Percentiles rank a stretch among this genome's conserved stretches.
Evolutionary conservation across 1,140 invertebrate genomes (phyloP).

Genomic region (Macrobrachium nipponense): DNA sequence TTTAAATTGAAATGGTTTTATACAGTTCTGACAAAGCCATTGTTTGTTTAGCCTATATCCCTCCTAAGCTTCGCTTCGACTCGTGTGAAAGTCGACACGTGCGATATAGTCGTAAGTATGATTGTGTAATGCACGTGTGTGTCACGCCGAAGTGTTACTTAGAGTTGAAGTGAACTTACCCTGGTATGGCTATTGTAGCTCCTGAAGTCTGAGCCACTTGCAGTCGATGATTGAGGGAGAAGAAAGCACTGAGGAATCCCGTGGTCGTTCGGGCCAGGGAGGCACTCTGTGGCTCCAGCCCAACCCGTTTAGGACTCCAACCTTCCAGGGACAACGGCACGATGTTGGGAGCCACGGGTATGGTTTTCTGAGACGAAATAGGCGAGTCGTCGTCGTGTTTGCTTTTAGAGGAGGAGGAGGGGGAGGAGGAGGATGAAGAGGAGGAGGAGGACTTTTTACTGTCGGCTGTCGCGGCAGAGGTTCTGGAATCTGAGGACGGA

Average conservation of each 20-base stretch:
- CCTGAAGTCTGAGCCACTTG: slow-evolving; percentile 40
- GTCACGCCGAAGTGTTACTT: too few relatives aligned
- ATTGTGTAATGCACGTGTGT: too few relatives aligned
- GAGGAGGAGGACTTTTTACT: too few relatives aligned
- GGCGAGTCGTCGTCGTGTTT: neutral
- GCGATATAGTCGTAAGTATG: too few relatives aligned
- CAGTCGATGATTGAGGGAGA: slow-evolving; percentile 53
- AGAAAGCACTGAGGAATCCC: slow-evolving; percentile 54
- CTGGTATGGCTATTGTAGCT: slow-evolving; percentile 56
- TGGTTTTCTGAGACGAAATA: slow-evolving; percentile 8
- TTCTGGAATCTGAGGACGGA: too few relatives aligned
- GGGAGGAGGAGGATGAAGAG: neutral
- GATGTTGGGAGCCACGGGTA: slow-evolving; percentile 48
- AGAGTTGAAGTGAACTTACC: slow-evolving; percentile 25
- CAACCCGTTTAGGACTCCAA: slow-evolving; percentile 37
- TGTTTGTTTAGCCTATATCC: too few relatives aligned
- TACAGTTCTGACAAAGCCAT: too few relatives aligned
- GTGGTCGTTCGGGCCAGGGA: slow-evolving; percentile 48
- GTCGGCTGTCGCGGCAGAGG: too few relatives aligned
- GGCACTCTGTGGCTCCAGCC: slow-evolving; percentile 57
- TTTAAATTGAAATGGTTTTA: too few relatives aligned
- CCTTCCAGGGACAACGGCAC: slow-evolving; percentile 29
- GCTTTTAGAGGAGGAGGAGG: neutral
- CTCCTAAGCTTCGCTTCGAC: too few relatives aligned
- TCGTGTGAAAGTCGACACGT: too few relatives aligned